Evolutionary conservation across 2,113 vertebrate genomes (phyloP).

Genomic region (Macaca mulatta): DNA sequence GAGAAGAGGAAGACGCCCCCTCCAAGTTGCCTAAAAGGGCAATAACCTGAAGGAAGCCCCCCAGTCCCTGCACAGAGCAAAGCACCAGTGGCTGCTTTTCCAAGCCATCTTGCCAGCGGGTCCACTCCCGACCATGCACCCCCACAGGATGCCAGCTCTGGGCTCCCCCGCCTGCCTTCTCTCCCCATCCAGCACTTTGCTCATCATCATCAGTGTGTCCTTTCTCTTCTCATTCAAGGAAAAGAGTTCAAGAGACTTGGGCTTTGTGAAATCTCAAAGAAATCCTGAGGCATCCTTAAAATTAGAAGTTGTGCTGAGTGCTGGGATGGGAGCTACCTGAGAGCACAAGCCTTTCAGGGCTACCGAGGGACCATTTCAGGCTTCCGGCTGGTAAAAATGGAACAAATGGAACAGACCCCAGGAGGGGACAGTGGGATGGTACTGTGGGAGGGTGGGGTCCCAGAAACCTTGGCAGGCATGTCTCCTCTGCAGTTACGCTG

Average conservation of each 20-base stretch:
- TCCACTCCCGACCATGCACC: neutral
- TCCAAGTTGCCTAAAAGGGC: neutral
- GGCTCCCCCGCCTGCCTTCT: neutral
- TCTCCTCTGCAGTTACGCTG: neutral
- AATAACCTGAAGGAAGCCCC: neutral
- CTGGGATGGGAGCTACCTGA: neutral
- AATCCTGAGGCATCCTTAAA: constrained; percentile 56
- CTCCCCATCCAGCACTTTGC: neutral
- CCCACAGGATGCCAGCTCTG: neutral
- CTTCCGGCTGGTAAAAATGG: neutral
- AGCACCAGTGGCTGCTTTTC: neutral
- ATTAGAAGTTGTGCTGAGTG: constrained; percentile 48
- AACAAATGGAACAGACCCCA: neutral
- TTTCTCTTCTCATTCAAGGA: constrained; percentile 35
- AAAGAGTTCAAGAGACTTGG: constrained; percentile 45
- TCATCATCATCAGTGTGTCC: neutral
- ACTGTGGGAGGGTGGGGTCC: neutral
- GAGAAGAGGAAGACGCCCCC: neutral
- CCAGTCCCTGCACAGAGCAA: neutral
- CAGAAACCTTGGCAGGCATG: neutral
- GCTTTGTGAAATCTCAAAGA: constrained; percentile 65
- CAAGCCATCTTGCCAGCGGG: neutral
- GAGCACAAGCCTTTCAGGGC: neutral
- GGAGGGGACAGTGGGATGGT: neutral
- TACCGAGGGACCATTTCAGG: neutral